Evolutionary conservation across 2,797 vertebrate species (phyloP), one percentile per base, ranked within the genome.

Genomic region (Muraenolepis orangiensis): DNA sequence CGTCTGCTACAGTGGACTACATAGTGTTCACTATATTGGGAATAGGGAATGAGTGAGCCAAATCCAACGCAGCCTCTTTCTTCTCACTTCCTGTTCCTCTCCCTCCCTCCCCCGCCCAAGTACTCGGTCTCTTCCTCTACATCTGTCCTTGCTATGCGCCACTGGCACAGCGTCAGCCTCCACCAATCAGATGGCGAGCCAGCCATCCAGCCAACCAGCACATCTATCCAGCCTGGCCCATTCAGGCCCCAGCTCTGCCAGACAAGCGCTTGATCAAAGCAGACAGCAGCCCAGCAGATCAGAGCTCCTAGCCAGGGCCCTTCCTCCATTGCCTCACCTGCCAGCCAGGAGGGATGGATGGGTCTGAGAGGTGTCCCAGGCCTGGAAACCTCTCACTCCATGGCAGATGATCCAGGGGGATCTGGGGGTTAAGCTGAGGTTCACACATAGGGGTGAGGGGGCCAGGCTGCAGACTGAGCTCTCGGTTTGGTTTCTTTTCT

Each of bases 91-190:
- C 67, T 36, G 13, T 30, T 30, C 4, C 51, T 64, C 31, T 57
- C 31, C 57, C 78, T 64, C 7, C 64, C 40, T 79, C 32, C 20
- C 28, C 76, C 74, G 61, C 75, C 78, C 77, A 66, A 42, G 78
- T 75, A 71, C 81, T 46, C 74, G 66, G 76, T 28, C 51, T 77
- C 73, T 74, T 71, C 73, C 74, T 77, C 76, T 84, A 85, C 90
- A 92, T 90, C 89, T 91, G 91, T 81, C 82, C 74, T 69, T 26
- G 76, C 73, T 69, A 73, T 6, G 76, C 77, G 88, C 86, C 85
- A 86, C 85, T 20, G 73, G 69, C 81, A 73, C 74, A 69, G 79
- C 78, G 74, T 23, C 71, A 64, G 82, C 72, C 78, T 77, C 42
- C 86, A 92, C 85, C 89, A 89, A 89, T 86, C 80, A 64, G 74